Percentiles rank a stretch among this genome's conserved stretches.
Evolutionary conservation across 2,888 invertebrate genomes (phyloP).

Genomic region (Xanthia togata): DNA sequence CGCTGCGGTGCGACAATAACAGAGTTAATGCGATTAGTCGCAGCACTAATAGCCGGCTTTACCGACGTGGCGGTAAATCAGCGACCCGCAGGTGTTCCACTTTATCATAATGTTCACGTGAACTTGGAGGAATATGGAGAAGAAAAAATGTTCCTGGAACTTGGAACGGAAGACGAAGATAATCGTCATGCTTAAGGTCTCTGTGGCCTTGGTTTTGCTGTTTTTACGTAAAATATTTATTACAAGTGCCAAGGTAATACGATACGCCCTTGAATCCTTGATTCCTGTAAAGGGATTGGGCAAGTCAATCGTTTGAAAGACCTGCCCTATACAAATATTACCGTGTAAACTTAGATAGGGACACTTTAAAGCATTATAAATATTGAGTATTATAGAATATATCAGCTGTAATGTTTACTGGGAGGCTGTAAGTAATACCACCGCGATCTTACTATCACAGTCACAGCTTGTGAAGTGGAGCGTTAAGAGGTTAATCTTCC

Average conservation of each 20-base stretch:
- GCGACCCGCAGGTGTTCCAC: conserved; percentile 73
- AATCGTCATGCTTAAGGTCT: conserved; percentile 16
- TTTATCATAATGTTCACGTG: conserved; percentile 72
- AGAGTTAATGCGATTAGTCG: conserved; percentile 60
- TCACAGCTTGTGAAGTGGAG: no score
- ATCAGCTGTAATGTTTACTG: background rate
- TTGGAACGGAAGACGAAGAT: conserved; percentile 36
- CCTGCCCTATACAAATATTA: no score
- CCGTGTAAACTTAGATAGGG: no score
- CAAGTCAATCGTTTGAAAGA: background rate
- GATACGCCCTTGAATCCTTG: background rate
- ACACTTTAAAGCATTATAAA: no score
- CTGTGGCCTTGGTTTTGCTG: background rate
- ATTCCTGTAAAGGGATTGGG: background rate
- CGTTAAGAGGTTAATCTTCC: no score
- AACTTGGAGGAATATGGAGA: conserved; percentile 53
- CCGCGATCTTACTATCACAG: no score
- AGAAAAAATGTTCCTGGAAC: conserved; percentile 30
- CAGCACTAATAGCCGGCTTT: conserved; percentile 63
- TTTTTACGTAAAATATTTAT: background rate
- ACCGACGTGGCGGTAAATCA: conserved; percentile 71
- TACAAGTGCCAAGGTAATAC: background rate
- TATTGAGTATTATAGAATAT: no score
- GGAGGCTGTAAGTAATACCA: no score
- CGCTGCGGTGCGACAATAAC: conserved; percentile 54